A percentile compares a stretch with the other conserved stretches of the same genome.
These are phyloP conservation scores for Rostrhamus sociabilis DNA, from an alignment of 2,797 vertebrate genomes.

Conservation along the genomic window DNA sequence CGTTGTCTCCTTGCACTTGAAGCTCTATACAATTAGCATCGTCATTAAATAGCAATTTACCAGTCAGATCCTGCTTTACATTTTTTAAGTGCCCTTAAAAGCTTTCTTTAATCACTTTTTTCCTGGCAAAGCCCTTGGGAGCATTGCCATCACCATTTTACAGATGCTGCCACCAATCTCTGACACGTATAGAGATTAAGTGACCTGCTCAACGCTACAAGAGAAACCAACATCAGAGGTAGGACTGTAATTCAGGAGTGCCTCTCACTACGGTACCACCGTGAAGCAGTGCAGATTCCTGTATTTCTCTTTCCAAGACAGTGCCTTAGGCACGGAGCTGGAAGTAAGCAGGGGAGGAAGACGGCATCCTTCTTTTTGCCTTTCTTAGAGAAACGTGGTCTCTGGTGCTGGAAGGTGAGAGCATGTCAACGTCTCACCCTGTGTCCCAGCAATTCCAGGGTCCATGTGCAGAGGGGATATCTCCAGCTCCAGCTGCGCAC, in stretches of 20 bases:
- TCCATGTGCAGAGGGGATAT: not conserved
- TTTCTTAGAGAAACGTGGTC: not conserved
- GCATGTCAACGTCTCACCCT: not conserved
- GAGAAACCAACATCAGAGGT: not conserved
- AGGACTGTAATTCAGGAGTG: not conserved
- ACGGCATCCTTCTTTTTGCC: not conserved
- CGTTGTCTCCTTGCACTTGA: not conserved
- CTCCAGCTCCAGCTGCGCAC: not conserved
- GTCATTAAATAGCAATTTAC: not conserved
- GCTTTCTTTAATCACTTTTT: not conserved
- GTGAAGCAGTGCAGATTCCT: not conserved
- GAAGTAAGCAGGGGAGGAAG: not conserved
- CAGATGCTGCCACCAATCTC: not conserved
- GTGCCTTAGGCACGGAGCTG: not conserved
- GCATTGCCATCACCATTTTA: not conserved
- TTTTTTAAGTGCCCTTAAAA: not conserved
- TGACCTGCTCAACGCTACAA: not conserved
- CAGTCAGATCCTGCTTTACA: not conserved
- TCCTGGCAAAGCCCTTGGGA: not conserved
- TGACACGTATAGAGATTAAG: not conserved
- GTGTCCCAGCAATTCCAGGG: not conserved
- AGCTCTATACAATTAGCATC: not conserved
- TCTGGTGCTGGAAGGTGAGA: not conserved
- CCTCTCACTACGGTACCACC: not conserved
- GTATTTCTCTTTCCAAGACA: not conserved